phyloP scores from a whole-genome alignment of 2,797 vertebrate genomes.

The Oreonectes daqikongensis region DNA sequence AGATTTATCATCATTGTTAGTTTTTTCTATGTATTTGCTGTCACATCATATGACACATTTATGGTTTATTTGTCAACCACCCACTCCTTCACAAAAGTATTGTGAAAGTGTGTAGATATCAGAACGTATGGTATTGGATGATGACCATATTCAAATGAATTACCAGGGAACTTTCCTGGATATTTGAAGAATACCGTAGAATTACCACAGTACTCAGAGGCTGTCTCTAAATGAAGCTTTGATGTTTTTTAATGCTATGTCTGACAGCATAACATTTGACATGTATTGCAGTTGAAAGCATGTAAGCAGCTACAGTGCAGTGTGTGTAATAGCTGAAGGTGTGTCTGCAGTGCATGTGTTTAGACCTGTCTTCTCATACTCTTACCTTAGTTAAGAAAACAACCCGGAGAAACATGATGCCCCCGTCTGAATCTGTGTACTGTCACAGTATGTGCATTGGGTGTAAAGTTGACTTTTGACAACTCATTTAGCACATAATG shows the following conservation, averaged over 20 bases:
- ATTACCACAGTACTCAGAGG: not conserved
- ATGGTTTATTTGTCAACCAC: no score
- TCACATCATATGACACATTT: no score
- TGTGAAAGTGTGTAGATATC: no score
- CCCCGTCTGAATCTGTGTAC: not conserved
- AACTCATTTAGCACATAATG: not conserved
- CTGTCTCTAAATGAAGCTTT: not conserved
- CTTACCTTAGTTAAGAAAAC: not conserved
- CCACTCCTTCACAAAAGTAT: no score
- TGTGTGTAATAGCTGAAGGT: not conserved
- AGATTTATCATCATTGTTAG: no score
- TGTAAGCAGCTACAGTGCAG: not conserved
- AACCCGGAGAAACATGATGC: not conserved
- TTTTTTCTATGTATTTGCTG: no score
- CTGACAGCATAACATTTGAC: not conserved
- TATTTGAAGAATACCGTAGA: not conserved
- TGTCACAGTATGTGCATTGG: not conserved
- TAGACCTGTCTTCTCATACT: not conserved
- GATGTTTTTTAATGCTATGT: not conserved
- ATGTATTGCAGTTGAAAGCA: not conserved
- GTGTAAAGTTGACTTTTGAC: not conserved
- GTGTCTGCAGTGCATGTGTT: slow-evolving; percentile 2
- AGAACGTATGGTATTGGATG: not conserved
- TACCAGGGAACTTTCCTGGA: no score
- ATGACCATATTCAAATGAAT: no score